Conservation (phyloP, 2,888 invertebrate genomes). For the Marasmarcha lunaedactyla region DNA sequence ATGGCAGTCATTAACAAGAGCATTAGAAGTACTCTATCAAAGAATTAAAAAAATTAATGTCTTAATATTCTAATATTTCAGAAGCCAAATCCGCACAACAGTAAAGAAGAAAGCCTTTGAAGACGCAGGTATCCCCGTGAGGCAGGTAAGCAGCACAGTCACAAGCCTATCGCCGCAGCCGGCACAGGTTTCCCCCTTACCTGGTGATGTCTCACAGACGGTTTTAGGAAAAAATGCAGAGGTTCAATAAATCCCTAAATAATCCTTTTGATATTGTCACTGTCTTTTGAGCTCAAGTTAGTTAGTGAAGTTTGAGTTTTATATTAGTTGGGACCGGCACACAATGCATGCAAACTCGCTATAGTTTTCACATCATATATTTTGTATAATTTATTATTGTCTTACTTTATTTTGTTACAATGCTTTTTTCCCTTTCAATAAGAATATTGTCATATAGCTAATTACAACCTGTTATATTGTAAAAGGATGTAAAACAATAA, state of each 20-base stretch:
- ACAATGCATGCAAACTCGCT: constrained; percentile 13
- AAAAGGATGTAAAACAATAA: too few species aligned
- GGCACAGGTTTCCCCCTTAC: constrained; percentile 27
- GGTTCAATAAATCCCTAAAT: constrained; percentile 62
- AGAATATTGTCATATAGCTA: too few species aligned
- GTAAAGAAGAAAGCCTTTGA: constrained; percentile 90
- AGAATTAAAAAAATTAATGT: too few species aligned
- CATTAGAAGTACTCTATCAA: too few species aligned
- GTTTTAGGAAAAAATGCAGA: constrained; percentile 41
- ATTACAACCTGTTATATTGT: too few species aligned
- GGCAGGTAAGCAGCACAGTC: constrained; percentile 71
- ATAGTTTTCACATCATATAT: constrained; percentile 3
- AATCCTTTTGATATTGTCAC: constrained; percentile 25
- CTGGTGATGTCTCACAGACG: background rate
- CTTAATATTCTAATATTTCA: too few species aligned
- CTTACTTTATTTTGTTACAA: too few species aligned
- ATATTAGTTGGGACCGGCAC: constrained; percentile 15
- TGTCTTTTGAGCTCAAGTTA: constrained; percentile 21
- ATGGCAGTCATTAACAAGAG: too few species aligned
- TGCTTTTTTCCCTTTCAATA: too few species aligned
- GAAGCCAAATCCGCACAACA: constrained; percentile 88
- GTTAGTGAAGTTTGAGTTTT: constrained; percentile 40
- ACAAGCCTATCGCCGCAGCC: constrained; percentile 38
- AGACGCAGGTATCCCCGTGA: constrained; percentile 84
- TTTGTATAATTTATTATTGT: background rate